Evolutionary conservation across 2,888 invertebrate genomes (phyloP), one percentile per base, ranked within the genome.

Genomic region (Marasmarcha lunaedactyla): DNA sequence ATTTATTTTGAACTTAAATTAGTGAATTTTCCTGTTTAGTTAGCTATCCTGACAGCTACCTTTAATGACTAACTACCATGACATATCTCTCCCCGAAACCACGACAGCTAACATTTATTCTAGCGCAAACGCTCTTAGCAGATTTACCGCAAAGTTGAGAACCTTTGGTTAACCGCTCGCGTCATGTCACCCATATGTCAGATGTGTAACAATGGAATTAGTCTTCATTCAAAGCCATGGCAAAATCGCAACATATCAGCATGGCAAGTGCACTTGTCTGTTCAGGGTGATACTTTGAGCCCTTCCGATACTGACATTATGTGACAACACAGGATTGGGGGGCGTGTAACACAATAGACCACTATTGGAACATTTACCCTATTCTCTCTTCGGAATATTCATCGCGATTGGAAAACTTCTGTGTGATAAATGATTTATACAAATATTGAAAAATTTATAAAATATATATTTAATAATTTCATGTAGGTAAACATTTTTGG

Each of bases 131-230:
- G 20, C 7, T 20, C 20, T 5, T 7, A 5, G 7, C 20, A 20
- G 20, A 20, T 5, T 20, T 20, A 20, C 46, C 52, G 52, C 52
- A 50, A 62, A 63, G 62, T 62, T 56, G 53, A 48, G 57, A 64
- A 69, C 67, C 55, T 43, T 39, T 43, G 43, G 54, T 59, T 61
- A 73, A 61, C 63, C 66, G 49, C 59, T 63, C 69, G 57, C 65
- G 71, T 68, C 70, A 66, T 70, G 69, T 66, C 47, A 55, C 65
- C 73, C 81, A 81, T 79, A 79, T 81, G 81, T 61, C 70, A 57
- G 49, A 53, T 53, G 68, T 64, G 63, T 64, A 69, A 83, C 81
- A 81, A 81, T 77, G 59, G 81, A 78, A 81, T 83, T 83, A 83
- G 81, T 64, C 74, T 69, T 66, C 71, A 81, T 83, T 83, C 73